Evolutionary conservation across 2,797 vertebrate species (phyloP), one percentile per base, ranked within the genome.

Genomic region (Cottoperca gobio): DNA sequence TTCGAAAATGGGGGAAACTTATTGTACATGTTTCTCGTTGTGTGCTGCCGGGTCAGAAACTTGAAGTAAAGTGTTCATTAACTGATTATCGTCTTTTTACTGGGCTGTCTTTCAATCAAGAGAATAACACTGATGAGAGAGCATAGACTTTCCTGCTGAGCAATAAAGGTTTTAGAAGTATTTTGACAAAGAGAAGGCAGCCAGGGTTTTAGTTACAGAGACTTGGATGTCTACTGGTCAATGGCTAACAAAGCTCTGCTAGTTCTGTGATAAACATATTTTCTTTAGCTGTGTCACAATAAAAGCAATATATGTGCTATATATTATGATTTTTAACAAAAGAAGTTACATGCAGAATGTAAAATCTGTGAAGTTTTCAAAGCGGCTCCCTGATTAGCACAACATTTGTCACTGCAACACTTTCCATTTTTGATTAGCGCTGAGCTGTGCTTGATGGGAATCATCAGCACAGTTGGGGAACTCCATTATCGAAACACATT

Each of bases 401-500:
- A 48, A 26, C 35, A 61, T 73, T 0, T 58, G 54, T 72, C 35
- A 24, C 42, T 16, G 42, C n/a, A 72, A 73, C 60, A 60, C 57
- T 80, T 82, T 67, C 33, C 68, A 76, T 73, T 42, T 68, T 60
- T 78, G 79, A 83, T 85, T 73, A 53, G 50, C 14, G 74, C 54
- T 17, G 67, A 6, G 37, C 31, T 59, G 45, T 12, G 74, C 80
- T 74, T 72, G 50, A 33, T 37, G 74, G 64, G 13, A 65, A 39
- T 45, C 50, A 4, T 52, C 52, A 19, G 16, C 40, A 3, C 74
- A 10, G 82, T 26, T 0, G 42, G 61, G 66, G 53, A 35, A 54
- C 62, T 26, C 43, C 12, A 63, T 66, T 60, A 62, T 54, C 16
- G 8, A 76, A 70, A 71, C 45, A 55, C 58, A 78, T 71, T 68